Conservation (phyloP, 2,888 invertebrate species). For the Chymomyza caudatula region DNA sequence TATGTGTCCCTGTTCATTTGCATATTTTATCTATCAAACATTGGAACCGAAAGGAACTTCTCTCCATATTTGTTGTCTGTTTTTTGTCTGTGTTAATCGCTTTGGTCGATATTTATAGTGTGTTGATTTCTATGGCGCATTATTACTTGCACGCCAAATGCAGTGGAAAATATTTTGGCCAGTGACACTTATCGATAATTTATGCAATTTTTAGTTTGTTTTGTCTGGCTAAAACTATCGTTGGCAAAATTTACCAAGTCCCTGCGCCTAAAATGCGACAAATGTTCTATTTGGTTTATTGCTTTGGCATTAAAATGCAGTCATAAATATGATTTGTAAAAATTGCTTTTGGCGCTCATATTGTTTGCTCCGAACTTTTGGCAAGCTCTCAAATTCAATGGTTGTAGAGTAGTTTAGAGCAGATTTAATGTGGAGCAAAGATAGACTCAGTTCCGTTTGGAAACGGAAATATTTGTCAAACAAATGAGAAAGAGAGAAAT, state of each 20-base stretch:
- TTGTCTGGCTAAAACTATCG: conserved; percentile 26
- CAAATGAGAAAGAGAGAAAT: no score
- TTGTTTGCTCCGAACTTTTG: conserved; percentile 49
- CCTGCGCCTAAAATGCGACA: conserved; percentile 60
- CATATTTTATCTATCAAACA: conserved; percentile 33
- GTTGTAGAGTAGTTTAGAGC: not conserved
- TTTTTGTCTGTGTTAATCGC: not conserved
- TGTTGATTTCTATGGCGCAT: conserved; percentile 50
- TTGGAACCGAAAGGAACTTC: not conserved
- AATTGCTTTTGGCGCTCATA: conserved; percentile 52
- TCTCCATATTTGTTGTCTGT: not conserved
- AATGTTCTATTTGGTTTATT: conserved; percentile 49
- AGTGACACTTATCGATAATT: conserved; percentile 49
- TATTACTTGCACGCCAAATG: conserved; percentile 50
- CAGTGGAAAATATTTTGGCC: conserved; percentile 43
- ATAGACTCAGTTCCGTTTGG: conserved; percentile 7
- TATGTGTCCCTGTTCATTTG: conserved; percentile 28
- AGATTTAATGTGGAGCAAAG: not conserved
- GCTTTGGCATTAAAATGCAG: conserved; percentile 40
- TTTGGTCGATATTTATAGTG: conserved; percentile 18
- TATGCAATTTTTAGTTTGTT: conserved; percentile 54
- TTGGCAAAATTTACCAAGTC: conserved; percentile 36
- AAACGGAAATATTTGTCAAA: conserved; percentile 15
- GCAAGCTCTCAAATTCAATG: conserved; percentile 41
- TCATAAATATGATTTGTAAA: conserved; percentile 50